Base-by-base conservation (phyloP, 1,140 invertebrate species). In the Thaumatotibia leucotreta region DNA sequence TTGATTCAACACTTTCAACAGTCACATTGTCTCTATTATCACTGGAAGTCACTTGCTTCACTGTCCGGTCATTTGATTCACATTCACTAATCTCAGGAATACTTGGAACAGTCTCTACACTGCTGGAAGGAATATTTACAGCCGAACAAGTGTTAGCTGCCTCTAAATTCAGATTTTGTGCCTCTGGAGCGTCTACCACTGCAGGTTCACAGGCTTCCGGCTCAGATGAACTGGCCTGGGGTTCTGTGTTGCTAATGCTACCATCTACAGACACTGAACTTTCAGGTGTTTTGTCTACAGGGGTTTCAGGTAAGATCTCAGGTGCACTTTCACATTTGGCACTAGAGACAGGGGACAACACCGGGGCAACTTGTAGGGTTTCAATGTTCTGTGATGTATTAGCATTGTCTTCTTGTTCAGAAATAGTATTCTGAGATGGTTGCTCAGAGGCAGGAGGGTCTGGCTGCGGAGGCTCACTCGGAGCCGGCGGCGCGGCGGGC, bases 1-100 rank as follows among this genome's bases (percentile, higher is more conserved):
- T 88, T 63, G 86, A 89, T 74, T 89, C 84, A 33, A 80, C 85
- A 84, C 82, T 87, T 82, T 85, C 88, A 69, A 88, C 75, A 73
- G 78, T 81, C 69, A 89, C 80, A 83, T 79, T 86, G 82, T 88
- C 84, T 54, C 79, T 68, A 67, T 63, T 84, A 71, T 91, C 86
- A 88, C 86, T 88, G 69, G 86, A 89, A 61, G 82, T 81, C 62
- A 83, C 84, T 84, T 79, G 83, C 71, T 88, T 87, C 45, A 88
- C 67, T 84, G 84, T 88, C 78, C 82, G 77, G 70, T 88, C 84
- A 80, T 72, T 74, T 66, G 69, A 69, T 76, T 77, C 75, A 80
- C 76, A 79, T 62, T 76, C 78, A 76, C 72, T 78, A 67, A 69
- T 70, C 61, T 76, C 76, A 68, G 69, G 73, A 63, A 70, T 66